Evolutionary conservation across 2,797 vertebrate species (phyloP).

Genomic region (Discoglossus pictus): DNA sequence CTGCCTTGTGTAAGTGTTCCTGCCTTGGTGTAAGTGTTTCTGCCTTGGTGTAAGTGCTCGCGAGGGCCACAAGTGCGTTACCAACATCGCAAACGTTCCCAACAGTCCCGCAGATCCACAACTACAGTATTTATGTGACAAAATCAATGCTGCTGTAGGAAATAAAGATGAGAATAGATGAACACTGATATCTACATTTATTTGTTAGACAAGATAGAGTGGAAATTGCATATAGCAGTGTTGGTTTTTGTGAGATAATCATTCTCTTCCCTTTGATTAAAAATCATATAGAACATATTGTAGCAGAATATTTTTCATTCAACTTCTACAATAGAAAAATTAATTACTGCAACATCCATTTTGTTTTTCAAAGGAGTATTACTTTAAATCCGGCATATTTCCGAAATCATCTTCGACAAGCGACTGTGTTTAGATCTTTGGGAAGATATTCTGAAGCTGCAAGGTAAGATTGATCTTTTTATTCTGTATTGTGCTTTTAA

Average conservation of each 20-base stretch:
- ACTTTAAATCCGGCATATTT: slow-evolving; percentile 71
- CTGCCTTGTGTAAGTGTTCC: too few species aligned
- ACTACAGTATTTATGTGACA: too few species aligned
- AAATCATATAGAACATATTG: slow-evolving; percentile 10
- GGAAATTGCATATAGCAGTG: slow-evolving; percentile 38
- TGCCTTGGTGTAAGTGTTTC: too few species aligned
- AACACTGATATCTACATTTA: too few species aligned
- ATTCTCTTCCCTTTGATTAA: not conserved
- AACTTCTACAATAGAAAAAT: slow-evolving; percentile 27
- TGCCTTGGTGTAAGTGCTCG: too few species aligned
- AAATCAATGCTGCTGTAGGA: too few species aligned
- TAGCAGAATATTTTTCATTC: slow-evolving; percentile 16
- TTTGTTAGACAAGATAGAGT: slow-evolving; percentile 47
- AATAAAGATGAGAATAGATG: too few species aligned
- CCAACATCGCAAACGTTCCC: too few species aligned
- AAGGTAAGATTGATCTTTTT: slow-evolving; percentile 67
- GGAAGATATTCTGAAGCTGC: slow-evolving; percentile 72
- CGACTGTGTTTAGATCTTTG: slow-evolving; percentile 69
- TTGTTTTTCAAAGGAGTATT: slow-evolving; percentile 68
- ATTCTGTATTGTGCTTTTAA: slow-evolving; percentile 35
- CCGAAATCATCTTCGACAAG: slow-evolving; percentile 75
- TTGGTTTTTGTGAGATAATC: slow-evolving; percentile 24
- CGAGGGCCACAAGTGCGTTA: too few species aligned
- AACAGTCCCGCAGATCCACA: too few species aligned
- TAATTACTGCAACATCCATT: slow-evolving; percentile 44